These are phyloP conservation scores for Lingula anatina DNA, from an alignment of 2,888 invertebrate species.

Conservation along the genomic window DNA sequence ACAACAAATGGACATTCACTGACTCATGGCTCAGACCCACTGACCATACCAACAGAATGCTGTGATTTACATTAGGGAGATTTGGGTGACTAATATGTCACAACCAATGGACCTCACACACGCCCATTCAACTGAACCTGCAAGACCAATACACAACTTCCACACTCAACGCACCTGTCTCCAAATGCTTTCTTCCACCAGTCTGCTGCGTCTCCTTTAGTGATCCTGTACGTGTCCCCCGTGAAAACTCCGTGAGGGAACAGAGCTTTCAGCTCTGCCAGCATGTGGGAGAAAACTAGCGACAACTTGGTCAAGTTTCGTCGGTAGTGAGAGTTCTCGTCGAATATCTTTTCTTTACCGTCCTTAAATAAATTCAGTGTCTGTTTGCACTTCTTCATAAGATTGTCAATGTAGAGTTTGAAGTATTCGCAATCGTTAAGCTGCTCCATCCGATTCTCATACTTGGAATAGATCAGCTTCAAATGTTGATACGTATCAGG, in stretches of 20 bases:
- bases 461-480: slow-evolving; percentile 89
- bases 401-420: slow-evolving; percentile 94
- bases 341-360: slow-evolving; percentile 97
- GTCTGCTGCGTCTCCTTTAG: slow-evolving; percentile 97
- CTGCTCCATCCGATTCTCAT: slow-evolving; percentile 88
- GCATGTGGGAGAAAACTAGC: slow-evolving; percentile 98
- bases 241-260: slow-evolving; percentile 95
- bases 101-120: no score
- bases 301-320: slow-evolving; percentile 95
- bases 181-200: slow-evolving; percentile 97
- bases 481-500: slow-evolving; percentile 98
- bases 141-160: no score
- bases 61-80: no score
- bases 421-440: slow-evolving; percentile 95
- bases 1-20: no score
- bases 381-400: slow-evolving; percentile 98
- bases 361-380: slow-evolving; percentile 97
- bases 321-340: slow-evolving; percentile 89
- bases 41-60: no score
- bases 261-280: slow-evolving; percentile 96
- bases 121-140: no score
- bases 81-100: no score
- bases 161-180: slow-evolving; percentile 77
- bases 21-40: no score
- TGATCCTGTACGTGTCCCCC: slow-evolving; percentile 96